Percentiles rank a stretch among this genome's conserved stretches.
Evolutionary conservation across 2,888 invertebrate genomes (phyloP).

Genomic region (Thalpophila matura): DNA sequence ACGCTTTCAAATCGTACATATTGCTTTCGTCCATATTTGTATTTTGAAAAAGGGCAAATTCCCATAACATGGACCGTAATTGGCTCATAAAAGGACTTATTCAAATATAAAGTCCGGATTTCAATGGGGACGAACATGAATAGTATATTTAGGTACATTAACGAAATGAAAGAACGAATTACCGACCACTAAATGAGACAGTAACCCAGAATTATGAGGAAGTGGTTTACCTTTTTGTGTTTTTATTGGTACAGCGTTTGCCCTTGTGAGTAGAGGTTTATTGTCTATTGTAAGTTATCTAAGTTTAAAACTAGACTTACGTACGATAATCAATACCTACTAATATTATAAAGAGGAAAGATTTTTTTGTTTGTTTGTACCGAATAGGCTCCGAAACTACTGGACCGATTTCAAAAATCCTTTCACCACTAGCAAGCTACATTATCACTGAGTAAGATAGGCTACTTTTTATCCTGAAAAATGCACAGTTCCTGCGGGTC

Average conservation of each 20-base stretch:
- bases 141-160: slow-evolving; percentile 52
- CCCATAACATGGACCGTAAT: slow-evolving; percentile 43
- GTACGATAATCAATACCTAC: no score
- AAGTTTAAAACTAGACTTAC: background rate
- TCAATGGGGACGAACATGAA: slow-evolving; percentile 43
- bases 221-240: slow-evolving; percentile 16
- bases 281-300: background rate
- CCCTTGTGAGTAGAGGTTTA: background rate
- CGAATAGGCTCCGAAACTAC: no score
- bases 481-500: no score
- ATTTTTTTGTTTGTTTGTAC: no score
- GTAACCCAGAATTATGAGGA: slow-evolving; percentile 39
- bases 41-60: slow-evolving; percentile 47
- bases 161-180: slow-evolving; percentile 43
- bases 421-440: no score
- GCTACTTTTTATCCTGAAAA: no score
- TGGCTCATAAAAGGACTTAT: slow-evolving; percentile 51
- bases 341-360: no score
- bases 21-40: slow-evolving; percentile 36
- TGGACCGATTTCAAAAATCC: no score
- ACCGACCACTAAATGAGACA: slow-evolving; percentile 43
- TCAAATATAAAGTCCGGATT: slow-evolving; percentile 41
- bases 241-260: slow-evolving; percentile 24
- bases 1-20: slow-evolving; percentile 35
- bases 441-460: no score